Conservation (phyloP, 2,113 vertebrate genomes). For the Pterocles burchelli region DNA sequence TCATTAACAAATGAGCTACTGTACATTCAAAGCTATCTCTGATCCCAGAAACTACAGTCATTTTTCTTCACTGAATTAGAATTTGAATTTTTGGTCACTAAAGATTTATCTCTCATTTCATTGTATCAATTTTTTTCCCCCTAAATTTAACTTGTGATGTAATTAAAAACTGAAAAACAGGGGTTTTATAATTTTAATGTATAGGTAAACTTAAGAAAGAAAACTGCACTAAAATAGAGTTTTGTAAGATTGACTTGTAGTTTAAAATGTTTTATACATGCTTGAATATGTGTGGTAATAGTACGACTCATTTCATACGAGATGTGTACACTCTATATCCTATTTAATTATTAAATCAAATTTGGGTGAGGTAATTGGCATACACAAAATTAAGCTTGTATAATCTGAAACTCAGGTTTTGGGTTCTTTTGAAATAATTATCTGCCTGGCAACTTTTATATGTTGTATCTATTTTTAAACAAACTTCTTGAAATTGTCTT, state of each 20-base stretch:
- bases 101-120: constrained; percentile 4
- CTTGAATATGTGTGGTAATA: not conserved
- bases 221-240: not conserved
- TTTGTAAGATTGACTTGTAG: not conserved
- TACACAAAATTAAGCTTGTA: not conserved
- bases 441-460: not conserved
- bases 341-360: not conserved
- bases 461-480: not conserved
- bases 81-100: not conserved
- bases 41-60: constrained; percentile 23
- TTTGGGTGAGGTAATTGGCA: not conserved
- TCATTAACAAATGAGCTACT: constrained; percentile 75
- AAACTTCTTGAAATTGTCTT: not conserved
- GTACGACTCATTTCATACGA: not conserved
- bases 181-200: not conserved
- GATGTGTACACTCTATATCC: not conserved
- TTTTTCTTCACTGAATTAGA: not conserved
- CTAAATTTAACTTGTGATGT: not conserved
- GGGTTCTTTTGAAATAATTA: not conserved
- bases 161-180: not conserved
- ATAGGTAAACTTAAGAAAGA: not conserved
- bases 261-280: not conserved
- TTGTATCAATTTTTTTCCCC: not conserved
- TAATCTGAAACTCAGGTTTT: not conserved
- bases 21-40: constrained; percentile 52